These are phyloP conservation scores for Drosophila mayaguana DNA, from an alignment of 2,888 invertebrate species.

Conservation along the genomic window DNA sequence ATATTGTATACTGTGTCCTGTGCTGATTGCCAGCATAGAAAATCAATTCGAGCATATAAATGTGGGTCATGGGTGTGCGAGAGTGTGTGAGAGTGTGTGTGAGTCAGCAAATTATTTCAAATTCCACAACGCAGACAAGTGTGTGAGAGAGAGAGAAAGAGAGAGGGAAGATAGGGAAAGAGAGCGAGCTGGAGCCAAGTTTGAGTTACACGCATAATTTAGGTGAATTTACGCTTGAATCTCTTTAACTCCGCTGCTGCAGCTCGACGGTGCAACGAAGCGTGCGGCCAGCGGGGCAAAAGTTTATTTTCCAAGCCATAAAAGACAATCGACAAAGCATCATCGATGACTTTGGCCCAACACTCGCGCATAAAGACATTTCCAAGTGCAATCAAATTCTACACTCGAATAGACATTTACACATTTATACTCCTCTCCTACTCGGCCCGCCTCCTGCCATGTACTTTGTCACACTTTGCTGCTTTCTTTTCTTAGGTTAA, in stretches of 20 bases:
- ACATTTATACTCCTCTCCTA: constrained; percentile 36
- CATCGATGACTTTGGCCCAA: constrained; percentile 69
- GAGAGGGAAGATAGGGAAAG: not conserved
- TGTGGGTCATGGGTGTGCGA: constrained; percentile 63
- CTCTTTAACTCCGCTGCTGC: constrained; percentile 54
- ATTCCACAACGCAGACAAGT: constrained; percentile 10
- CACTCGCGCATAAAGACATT: constrained; percentile 76
- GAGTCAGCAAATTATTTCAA: constrained; percentile 72
- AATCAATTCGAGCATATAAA: constrained; percentile 77
- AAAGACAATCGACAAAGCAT: constrained; percentile 74
- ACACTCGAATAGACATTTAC: constrained; percentile 79
- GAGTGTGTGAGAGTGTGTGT: constrained; percentile 36
- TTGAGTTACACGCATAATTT: constrained; percentile 71
- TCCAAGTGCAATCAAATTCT: constrained; percentile 83
- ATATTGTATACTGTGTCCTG: constrained; percentile 35
- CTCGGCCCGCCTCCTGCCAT: not conserved
- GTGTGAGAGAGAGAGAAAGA: not conserved
- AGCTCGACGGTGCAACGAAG: constrained; percentile 61
- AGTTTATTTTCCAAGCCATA: constrained; percentile 83
- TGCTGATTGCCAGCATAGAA: constrained; percentile 74
- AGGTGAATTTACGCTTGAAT: constrained; percentile 74
- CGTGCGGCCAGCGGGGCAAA: constrained; percentile 58
- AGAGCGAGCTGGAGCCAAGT: constrained; percentile 20
- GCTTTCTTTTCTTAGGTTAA: constrained; percentile 41
- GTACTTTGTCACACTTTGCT: constrained; percentile 75